Conservation (phyloP, 2,113 vertebrate genomes). For the Myrmophylax atrothorax region DNA sequence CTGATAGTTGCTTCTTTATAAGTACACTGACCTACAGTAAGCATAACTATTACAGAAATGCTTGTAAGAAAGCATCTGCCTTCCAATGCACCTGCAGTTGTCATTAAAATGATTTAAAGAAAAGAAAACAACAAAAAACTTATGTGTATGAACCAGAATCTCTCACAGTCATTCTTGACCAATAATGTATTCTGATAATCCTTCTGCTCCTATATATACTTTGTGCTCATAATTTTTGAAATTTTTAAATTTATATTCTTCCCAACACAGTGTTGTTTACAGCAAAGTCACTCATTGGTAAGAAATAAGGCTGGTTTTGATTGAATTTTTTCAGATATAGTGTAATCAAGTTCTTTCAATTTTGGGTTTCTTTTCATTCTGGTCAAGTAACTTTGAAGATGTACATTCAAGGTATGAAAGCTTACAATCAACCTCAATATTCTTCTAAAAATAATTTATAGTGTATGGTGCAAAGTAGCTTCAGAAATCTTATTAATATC, state of each 20-base stretch:
- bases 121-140: accelerated
- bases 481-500: neutral
- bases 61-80: neutral
- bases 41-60: neutral
- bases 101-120: neutral
- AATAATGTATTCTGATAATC: neutral
- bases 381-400: neutral
- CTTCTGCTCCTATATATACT: neutral
- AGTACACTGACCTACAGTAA: neutral
- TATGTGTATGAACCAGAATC: accelerated
- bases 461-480: neutral
- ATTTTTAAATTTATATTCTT: neutral
- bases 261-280: neutral
- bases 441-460: neutral
- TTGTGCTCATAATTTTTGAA: neutral
- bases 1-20: neutral
- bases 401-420: accelerated
- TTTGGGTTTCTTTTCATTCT: neutral
- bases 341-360: neutral
- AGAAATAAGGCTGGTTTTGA: neutral
- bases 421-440: accelerated
- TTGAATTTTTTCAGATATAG: neutral
- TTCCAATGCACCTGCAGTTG: neutral
- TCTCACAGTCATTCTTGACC: neutral
- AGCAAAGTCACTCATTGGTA: neutral